Evolutionary conservation across 2,113 vertebrate genomes (phyloP), one percentile per base, ranked within the genome.

Genomic region (Neogobius melanostomus): DNA sequence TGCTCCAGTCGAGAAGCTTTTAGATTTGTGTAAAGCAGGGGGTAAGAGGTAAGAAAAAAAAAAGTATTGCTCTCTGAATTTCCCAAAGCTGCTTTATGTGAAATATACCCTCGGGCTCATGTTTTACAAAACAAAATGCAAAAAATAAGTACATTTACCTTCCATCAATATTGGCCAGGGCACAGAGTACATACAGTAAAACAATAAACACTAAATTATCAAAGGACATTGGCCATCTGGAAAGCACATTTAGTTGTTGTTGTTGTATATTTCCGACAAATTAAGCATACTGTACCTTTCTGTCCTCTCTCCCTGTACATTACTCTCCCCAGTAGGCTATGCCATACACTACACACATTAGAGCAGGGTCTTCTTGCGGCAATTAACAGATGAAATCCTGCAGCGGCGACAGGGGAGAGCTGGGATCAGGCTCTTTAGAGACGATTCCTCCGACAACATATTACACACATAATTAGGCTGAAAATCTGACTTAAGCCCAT

Each of bases 391-490:
- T 80, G 16, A 46, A 64, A 82, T 84, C 71, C 66, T 2, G 8
- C 14, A 59, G 28, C 36, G 16, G 65, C 17, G 76, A 74, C 74
- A 43, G 61, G 72, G 76, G 64, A 80, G 76, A 78, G 80, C 68
- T 61, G n/a, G 11, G 66, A 78, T 82, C 73, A 59, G 15, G 72
- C 82, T 67, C 75, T 77, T 86, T 54, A 17, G 46, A 77, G 71
- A 81, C 71, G 80, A 72, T 76, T 80, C 69, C 71, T 74, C 59
- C 75, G 73, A 87, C 82, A 77, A 80, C 71, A 82, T 73, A 84
- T 86, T 76, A 80, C 57, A 87, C 77, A 77, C 76, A 86, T 88
- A 88, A 87, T 90, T 90, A 88, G 83, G 76, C 78, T 53, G 60
- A 65, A 75, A 68, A 76, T 76, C 64, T 74, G 54, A 69, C 49